Base-by-base conservation (phyloP, 2,888 invertebrate species). In the Apamea monoglypha region DNA sequence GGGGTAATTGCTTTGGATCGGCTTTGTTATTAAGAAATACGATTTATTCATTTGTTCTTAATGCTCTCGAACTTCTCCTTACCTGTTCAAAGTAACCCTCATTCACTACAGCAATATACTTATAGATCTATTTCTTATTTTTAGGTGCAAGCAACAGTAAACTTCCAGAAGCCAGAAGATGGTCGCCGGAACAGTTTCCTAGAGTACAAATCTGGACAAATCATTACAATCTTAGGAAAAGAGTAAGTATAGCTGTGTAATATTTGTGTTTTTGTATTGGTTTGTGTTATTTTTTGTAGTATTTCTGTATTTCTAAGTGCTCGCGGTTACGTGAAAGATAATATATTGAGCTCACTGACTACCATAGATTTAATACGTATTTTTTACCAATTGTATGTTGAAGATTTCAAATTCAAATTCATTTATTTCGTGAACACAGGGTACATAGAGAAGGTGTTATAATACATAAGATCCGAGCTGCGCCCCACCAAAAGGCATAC, bases 201-300 rank as follows among this genome's bases (percentile, higher is more conserved):
- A 36, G 97, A 98, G 85, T 99, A 98, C 96, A 98, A 98, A 90
- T 98, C 98, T 82, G 99, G 99, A 36, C 99, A 99, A 94, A 97
- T 99, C 66, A 98, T 99, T 82, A 99, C 99, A 0, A 99, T 99
- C 4, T 96, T 99, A 21, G 96, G 94, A 63, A 96, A 95, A 92
- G 95, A 96, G 96, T 96, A 88, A 94, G 96, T 94, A n/a, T 71
- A 59, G n/a, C 18, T 53, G 36, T 36, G 6, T 70, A 16, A 16
- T 50, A 69, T 50, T 50, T 50, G 5, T 32, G 32, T 70, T 14
- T 29, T 25, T 53, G 8, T 36, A 16, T 53, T 16, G 16, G 16
- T 36, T 64, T 64, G 12, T 32, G 3, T 36, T 7, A 14, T n/a
- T 44, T 68, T 10, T 67, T n/a, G n/a, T 44, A 44, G n/a, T 44